Conservation (phyloP, 2,113 vertebrate species). For the Copsychus sechellarum region DNA sequence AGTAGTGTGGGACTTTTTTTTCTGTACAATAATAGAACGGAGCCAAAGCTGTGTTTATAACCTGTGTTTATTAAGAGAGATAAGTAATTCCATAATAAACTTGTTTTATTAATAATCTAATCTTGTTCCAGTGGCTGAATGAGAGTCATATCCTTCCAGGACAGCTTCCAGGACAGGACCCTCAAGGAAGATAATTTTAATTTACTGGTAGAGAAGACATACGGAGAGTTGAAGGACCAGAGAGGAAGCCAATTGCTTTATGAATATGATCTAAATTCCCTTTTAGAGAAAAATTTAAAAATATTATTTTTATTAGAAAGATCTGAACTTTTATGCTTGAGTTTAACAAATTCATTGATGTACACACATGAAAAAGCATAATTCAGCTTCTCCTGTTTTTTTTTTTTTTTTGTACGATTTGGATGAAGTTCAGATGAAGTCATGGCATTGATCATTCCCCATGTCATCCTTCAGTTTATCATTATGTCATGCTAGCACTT, state of each 20-base stretch:
- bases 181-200: slow-evolving; percentile 5
- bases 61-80: slow-evolving; percentile 27
- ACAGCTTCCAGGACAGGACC: neutral
- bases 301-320: neutral
- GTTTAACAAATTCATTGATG: neutral
- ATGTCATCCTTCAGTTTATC: neutral
- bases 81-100: slow-evolving; percentile 5
- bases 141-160: neutral
- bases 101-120: slow-evolving; percentile 21
- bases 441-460: neutral
- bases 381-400: neutral
- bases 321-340: neutral
- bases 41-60: slow-evolving; percentile 24
- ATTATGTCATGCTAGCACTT: neutral
- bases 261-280: neutral
- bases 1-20: neutral
- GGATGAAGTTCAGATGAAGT: neutral
- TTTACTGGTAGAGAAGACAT: neutral
- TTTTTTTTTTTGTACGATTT: neutral
- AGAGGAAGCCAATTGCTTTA: neutral
- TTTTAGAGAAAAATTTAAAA: neutral
- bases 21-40: neutral
- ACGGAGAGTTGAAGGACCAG: neutral
- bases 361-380: neutral
- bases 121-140: slow-evolving; percentile 9